Evolutionary conservation across 2,797 vertebrate genomes (phyloP).

Genomic region (Megaceryle alcyon): DNA sequence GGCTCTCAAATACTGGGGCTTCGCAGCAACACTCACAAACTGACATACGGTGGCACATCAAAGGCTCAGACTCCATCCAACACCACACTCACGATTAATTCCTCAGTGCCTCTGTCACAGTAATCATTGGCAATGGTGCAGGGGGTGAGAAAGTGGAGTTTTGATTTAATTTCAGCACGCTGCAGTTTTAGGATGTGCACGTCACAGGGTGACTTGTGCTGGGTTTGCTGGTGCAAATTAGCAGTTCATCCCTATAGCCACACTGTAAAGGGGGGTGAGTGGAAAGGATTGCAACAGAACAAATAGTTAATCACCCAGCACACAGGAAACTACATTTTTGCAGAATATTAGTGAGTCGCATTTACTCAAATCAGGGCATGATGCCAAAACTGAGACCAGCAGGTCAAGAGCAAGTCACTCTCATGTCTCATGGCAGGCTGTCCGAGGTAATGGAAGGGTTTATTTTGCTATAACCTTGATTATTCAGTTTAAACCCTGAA

Average conservation of each 20-base stretch:
- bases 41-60: not conserved
- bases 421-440: rapidly evolving
- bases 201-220: not conserved
- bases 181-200: not conserved
- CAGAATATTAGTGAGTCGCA: not conserved
- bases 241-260: not conserved
- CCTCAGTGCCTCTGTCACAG: not conserved
- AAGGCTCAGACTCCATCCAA: not conserved
- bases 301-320: not conserved
- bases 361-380: not conserved
- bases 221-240: not conserved
- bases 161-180: not conserved
- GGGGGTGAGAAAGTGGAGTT: not conserved
- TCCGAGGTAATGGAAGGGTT: not conserved
- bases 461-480: not conserved
- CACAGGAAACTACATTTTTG: not conserved
- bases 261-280: not conserved
- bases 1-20: not conserved
- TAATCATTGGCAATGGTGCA: not conserved
- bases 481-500: not conserved
- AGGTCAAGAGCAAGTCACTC: not conserved
- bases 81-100: not conserved
- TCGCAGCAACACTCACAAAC: not conserved
- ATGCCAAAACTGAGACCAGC: not conserved
- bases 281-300: not conserved